Percentiles rank a stretch among this genome's conserved stretches.
phyloP scores from a whole-genome alignment of 2,113 vertebrate genomes.

The Cranoglanis bouderius region DNA sequence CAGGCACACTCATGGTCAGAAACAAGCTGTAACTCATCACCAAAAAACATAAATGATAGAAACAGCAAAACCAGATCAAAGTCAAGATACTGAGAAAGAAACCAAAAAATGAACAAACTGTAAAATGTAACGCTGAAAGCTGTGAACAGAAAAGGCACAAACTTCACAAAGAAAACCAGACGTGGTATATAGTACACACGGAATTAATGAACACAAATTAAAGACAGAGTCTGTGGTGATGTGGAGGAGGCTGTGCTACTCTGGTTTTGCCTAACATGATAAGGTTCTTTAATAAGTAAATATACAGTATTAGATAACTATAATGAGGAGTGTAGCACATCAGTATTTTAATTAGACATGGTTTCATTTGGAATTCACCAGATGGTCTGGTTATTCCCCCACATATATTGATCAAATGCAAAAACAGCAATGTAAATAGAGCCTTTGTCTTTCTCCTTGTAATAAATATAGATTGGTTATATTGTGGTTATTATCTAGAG shows the following conservation, averaged over 20 bases:
- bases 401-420: background rate
- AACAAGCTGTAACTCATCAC: background rate
- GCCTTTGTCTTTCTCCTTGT: background rate
- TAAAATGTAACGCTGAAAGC: no score
- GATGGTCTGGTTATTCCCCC: constrained; percentile 1
- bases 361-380: background rate
- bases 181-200: background rate
- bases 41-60: background rate
- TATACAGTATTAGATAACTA: background rate
- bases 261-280: background rate
- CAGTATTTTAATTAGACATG: background rate
- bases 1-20: background rate
- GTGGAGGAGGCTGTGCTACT: background rate
- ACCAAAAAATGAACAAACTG: background rate
- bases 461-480: background rate
- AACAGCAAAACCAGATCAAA: background rate
- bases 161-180: background rate
- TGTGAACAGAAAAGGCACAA: background rate
- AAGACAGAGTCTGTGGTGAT: background rate
- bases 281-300: background rate
- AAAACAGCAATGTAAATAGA: background rate
- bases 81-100: background rate
- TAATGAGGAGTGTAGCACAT: background rate
- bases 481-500: background rate
- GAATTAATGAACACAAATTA: background rate